phyloP scores from a whole-genome alignment of 2,888 invertebrate genomes.

The Aricia artaxerxes region DNA sequence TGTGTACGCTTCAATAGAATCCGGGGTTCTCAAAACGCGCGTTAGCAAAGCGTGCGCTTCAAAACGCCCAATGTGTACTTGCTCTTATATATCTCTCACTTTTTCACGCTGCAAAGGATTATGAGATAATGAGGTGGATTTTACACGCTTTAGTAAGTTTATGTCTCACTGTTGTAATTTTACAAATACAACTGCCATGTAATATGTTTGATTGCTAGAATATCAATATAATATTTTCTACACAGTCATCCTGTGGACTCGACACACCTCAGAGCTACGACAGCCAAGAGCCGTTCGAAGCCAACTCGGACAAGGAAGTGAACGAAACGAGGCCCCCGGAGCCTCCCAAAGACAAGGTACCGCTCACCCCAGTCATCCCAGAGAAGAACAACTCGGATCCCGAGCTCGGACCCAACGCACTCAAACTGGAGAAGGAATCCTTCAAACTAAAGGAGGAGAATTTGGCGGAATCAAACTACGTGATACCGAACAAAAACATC shows the following conservation, averaged over 20 bases:
- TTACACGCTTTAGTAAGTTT: conserved; percentile 58
- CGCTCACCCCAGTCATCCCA: conserved; percentile 55
- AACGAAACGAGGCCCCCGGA: conserved; percentile 65
- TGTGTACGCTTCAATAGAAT: too few relatives aligned
- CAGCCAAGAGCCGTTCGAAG: conserved; percentile 64
- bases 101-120: conserved; percentile 61
- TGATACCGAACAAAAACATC: conserved; percentile 36
- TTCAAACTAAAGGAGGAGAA: conserved; percentile 58
- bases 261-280: conserved; percentile 69
- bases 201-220: background rate
- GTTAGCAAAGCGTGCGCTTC: too few relatives aligned
- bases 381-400: conserved; percentile 58
- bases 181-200: background rate
- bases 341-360: conserved; percentile 57
- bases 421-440: conserved; percentile 58
- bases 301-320: conserved; percentile 61
- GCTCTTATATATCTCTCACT: conserved; percentile 31
- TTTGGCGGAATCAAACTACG: conserved; percentile 57
- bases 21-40: too few relatives aligned
- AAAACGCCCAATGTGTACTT: too few relatives aligned
- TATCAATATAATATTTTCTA: conserved; percentile 27
- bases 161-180: background rate
- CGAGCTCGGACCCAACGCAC: conserved; percentile 22
- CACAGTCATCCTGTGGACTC: conserved; percentile 66
- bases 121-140: conserved; percentile 55